These are phyloP conservation scores for Sapayoa aenigma DNA, from an alignment of 2,113 vertebrate genomes.

Conservation along the genomic window DNA sequence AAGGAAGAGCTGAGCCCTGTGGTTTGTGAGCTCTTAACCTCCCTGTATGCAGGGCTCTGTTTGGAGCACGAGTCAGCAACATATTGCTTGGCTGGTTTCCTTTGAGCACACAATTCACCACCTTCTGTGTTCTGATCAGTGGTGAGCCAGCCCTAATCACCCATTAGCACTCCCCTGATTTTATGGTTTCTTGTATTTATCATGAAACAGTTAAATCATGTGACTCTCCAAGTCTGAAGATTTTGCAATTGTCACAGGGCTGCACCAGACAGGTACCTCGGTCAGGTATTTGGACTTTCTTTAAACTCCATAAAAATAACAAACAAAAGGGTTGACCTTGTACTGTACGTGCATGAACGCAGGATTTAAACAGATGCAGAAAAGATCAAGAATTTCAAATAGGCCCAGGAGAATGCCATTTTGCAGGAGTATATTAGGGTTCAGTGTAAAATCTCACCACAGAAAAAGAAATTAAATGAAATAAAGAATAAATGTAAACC, in stretches of 20 bases:
- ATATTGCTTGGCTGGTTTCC: neutral
- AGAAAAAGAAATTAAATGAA: slow-evolving; percentile 47
- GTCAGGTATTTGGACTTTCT: slow-evolving; percentile 71
- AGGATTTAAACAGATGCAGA: slow-evolving; percentile 65
- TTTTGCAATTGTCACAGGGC: slow-evolving; percentile 63
- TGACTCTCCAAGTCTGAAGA: neutral
- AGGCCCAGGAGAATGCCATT: slow-evolving; percentile 57
- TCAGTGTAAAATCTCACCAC: slow-evolving; percentile 39
- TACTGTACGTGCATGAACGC: slow-evolving; percentile 45
- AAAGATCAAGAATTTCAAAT: slow-evolving; percentile 65
- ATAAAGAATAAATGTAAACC: slow-evolving; percentile 21
- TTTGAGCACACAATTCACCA: neutral
- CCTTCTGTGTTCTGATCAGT: neutral
- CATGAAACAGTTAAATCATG: slow-evolving; percentile 35
- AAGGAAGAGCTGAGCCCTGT: neutral
- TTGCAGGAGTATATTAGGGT: slow-evolving; percentile 46
- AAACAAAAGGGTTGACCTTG: slow-evolving; percentile 52
- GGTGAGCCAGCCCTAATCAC: neutral
- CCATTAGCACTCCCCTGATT: neutral
- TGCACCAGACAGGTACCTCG: slow-evolving; percentile 62
- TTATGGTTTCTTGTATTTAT: neutral
- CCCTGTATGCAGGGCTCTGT: accelerated
- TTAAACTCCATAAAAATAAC: slow-evolving; percentile 70
- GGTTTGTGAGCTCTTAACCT: neutral
- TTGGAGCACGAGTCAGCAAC: accelerated